Evolutionary conservation across 2,113 vertebrate species (phyloP), one percentile per base, ranked within the genome.

Genomic region (Cyprinus carpio): DNA sequence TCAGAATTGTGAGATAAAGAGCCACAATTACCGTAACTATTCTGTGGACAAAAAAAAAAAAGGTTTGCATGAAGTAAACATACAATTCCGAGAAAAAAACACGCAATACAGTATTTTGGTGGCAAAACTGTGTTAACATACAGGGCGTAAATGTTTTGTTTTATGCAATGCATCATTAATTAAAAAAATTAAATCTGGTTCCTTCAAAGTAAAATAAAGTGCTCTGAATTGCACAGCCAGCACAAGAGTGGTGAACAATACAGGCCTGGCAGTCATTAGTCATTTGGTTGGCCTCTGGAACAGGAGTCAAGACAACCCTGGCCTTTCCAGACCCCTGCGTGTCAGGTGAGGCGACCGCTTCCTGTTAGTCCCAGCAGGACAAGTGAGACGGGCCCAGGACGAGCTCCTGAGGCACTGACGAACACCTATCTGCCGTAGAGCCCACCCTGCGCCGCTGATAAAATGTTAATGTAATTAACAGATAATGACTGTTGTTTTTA

Each of bases 381-480:
- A 13, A 25, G 69, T 10, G 49, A 71, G 64, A 23, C 34, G 75
- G 40, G 11, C 58, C 69, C 58, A 31, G 72, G 65, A 84, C 56
- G 62, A 83, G 86, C 62, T 85, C 76, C 83, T 31, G 58, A 74
- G 75, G 86, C 67, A 86, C 81, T 94, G 94, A 95, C 92, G 94
- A 94, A 94, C 94, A 93, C 93, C 93, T 94, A 94, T 95, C 94
- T 93, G 92, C 90, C 92, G 81, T 81, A 90, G 92, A 88, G 90
- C 92, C 90, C 83, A 20, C 87, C 78, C 74, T 37, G 43, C 60
- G 67, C 72, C 18, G 85, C 94, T 94, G 95, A 95, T 95, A 95
- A 95, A 95, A 95, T 95, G 95, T 95, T 95, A 95, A 95, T 95
- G 95, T 95, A 95, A 95, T 95, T 95, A 95, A 95, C 95, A 95